A percentile compares a stretch with the other conserved stretches of the same genome.
Conservation (phyloP, 2,888 invertebrate genomes). For the Drosophila demipolita region DNA sequence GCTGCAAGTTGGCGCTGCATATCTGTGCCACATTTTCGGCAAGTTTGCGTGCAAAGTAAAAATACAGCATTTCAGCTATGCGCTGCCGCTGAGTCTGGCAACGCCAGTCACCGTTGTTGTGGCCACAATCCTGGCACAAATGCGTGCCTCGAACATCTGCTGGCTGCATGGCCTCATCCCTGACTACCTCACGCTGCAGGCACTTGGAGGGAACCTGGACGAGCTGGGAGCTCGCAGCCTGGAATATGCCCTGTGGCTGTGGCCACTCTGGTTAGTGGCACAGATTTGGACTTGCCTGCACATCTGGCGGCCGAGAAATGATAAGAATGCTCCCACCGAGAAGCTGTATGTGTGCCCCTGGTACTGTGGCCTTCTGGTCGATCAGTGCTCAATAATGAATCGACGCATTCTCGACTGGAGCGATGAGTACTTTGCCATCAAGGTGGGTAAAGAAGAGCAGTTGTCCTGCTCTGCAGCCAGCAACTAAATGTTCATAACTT, state of each 20-base stretch:
- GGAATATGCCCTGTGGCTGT: conserved; percentile 90
- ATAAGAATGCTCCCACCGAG: conserved; percentile 93
- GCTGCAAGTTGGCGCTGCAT: conserved; percentile 89
- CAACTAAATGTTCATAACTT: conserved; percentile 18
- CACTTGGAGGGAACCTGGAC: conserved; percentile 87
- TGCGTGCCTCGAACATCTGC: conserved; percentile 89
- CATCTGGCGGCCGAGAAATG: conserved; percentile 93
- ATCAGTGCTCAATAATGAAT: conserved; percentile 93
- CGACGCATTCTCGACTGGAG: conserved; percentile 89
- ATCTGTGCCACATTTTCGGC: conserved; percentile 88
- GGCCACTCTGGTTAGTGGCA: conserved; percentile 92
- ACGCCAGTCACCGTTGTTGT: conserved; percentile 90
- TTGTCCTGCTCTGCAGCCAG: neutral
- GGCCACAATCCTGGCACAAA: conserved; percentile 89
- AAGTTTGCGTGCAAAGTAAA: conserved; percentile 95
- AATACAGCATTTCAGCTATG: conserved; percentile 95
- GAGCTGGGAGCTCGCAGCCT: conserved; percentile 87
- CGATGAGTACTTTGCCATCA: conserved; percentile 85
- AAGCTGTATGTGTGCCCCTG: conserved; percentile 93
- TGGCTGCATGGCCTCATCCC: conserved; percentile 89
- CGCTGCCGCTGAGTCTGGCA: conserved; percentile 92
- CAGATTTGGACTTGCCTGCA: conserved; percentile 95
- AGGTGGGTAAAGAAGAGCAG: conserved; percentile 81
- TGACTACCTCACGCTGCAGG: conserved; percentile 93
- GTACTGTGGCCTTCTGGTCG: conserved; percentile 93